Base-by-base conservation (phyloP, 2,113 vertebrate species). In the Ivindomyrus marchei region DNA sequence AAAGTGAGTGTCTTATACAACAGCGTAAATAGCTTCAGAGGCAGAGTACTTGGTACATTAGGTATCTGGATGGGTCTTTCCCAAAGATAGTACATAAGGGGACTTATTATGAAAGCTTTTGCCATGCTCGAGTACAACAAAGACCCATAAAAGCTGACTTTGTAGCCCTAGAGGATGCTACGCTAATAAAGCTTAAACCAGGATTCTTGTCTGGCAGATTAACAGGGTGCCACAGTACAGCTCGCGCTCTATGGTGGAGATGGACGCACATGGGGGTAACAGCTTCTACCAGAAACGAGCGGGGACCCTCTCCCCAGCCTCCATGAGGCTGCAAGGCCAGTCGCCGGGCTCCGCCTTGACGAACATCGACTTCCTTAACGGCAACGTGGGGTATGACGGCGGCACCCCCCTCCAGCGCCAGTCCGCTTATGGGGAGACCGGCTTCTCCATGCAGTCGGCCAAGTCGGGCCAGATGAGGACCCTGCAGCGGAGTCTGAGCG, bases 191-290 rank as follows among this genome's bases (percentile, higher is more conserved):
- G 21, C 45, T 47, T 24, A 47, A 85, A 85, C 83, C 3, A 19
- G 74, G 3, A n/a, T 36, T 39, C 27, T 45, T 85, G 10, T 74
- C 56, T 85, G 0, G 17, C 92, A 96, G 96, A 92, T 92, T 1
- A 87, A 94, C 46, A 93, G 94, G 0, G 88, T 56, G 1, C 91
- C 94, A 1, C 93, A 94, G 45, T 93, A 74, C 94, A 97, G 96
- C 4, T 96, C 97, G 0, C 96, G 94, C 91, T 97, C 97, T 0
- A 96, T 96, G 0, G 95, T 96, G 91, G 97, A 97, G 58, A 85
- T 42, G 17, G 58, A 66, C 24, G 93, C 92, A 36, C 52, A 90
- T 21, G 85, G 85, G 27, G 85, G 93, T 45, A 93, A 77, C 74
- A 10, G 88, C 11, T 92, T 91, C 56, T 89, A 90, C 1, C 93